Base-by-base conservation (phyloP, 2,113 vertebrate species). In the Haliaeetus leucogaster region DNA sequence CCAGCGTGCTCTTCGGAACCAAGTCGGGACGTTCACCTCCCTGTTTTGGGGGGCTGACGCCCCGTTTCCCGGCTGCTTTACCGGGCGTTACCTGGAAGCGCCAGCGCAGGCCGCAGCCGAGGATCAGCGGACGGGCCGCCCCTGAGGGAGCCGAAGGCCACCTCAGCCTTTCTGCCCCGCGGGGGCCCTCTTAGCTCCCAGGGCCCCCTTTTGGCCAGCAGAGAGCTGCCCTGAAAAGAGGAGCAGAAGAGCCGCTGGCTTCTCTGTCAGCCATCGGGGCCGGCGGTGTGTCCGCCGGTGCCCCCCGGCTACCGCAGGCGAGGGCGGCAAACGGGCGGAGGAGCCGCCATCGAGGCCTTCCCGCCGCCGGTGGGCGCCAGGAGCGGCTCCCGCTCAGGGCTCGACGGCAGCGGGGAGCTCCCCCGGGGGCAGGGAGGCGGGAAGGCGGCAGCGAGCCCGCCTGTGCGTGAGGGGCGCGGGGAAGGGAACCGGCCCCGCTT, bases 41-140 rank as follows among this genome's bases (percentile, higher is more conserved):
- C 1, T 7, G 30, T 7, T 53, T 14, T 7, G 8, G 29, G 62
- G 26, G 20, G 14, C 10, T 2, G 16, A 43, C 3, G 11, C 36
- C 13, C 17, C 1, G 11, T 13, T 25, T 29, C 23, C 11, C 4
- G 18, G n/a, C n/a, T 2, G 6, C 77, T 68, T 13, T 6, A 3
- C 19, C 16, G 5, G 29, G 11, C 7, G 23, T 13, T 21, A 21
- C 29, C 20, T 9, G 6, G 21, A 16, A 23, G 36, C 3, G 2
- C 50, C 13, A 23, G 22, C 2, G 14, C 38, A 16, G 80, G 29
- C 47, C 9, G 3, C 62, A 8, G 52, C 50, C 10, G 20, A 15
- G 67, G 18, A 13, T n/a, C 79, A 16, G 34, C 6, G 6, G 7
- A 15, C 0, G 21, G 50, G 30, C n/a, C 7, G 4, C 6, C 18